These are phyloP conservation scores for Belgica antarctica DNA, from an alignment of 2,888 invertebrate species.

Conservation along the genomic window DNA sequence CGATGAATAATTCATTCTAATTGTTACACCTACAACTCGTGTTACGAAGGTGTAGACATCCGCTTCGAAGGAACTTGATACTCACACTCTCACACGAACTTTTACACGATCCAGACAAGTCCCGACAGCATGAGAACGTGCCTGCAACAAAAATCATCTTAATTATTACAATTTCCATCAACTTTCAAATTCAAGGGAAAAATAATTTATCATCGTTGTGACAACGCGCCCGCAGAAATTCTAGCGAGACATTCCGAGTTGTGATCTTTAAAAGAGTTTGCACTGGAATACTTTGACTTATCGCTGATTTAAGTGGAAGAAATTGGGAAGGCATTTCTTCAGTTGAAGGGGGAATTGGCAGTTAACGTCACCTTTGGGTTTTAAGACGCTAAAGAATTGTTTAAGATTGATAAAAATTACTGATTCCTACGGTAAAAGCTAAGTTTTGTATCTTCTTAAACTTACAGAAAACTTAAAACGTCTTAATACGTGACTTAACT, in stretches of 20 bases:
- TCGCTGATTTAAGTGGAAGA: too few relatives aligned
- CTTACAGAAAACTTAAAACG: too few relatives aligned
- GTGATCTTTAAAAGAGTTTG: background rate
- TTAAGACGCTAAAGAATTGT: too few relatives aligned
- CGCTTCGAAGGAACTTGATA: background rate
- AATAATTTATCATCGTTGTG: conserved; percentile 33
- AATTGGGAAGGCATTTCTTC: too few relatives aligned
- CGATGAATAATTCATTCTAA: too few relatives aligned
- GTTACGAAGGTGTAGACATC: background rate
- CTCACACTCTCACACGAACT: conserved; percentile 23
- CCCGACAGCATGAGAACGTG: conserved; percentile 28
- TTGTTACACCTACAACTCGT: background rate
- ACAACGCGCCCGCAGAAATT: conserved; percentile 17
- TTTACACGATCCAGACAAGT: conserved; percentile 25
- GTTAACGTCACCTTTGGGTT: background rate
- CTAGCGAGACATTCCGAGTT: background rate
- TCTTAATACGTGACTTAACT: too few relatives aligned
- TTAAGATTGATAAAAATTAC: too few relatives aligned
- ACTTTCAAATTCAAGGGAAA: conserved; percentile 22
- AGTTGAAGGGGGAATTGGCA: background rate
- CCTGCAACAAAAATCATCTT: conserved; percentile 19
- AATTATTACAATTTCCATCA: conserved; percentile 20
- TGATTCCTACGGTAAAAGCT: too few relatives aligned
- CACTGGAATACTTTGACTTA: too few relatives aligned
- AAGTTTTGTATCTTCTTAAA: too few relatives aligned